Conservation (phyloP, 2,888 invertebrate species). For the Nemoura dubitans region DNA sequence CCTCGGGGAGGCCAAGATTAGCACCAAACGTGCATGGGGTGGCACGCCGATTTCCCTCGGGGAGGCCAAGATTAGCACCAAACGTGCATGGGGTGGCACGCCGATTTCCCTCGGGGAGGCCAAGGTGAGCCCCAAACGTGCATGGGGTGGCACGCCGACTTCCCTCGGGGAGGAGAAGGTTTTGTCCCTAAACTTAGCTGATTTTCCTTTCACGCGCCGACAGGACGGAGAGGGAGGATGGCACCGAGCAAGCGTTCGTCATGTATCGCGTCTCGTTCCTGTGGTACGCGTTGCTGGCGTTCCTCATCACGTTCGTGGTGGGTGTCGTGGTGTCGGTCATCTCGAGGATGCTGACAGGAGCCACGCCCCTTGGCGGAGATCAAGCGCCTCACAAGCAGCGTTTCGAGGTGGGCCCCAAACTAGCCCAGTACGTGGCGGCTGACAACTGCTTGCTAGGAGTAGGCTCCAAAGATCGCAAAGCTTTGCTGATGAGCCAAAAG, state of each 20-base stretch:
- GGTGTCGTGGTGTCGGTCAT: constrained; percentile 54
- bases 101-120: no score
- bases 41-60: no score
- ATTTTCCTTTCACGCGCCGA: no score
- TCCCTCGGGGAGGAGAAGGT: no score
- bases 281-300: constrained; percentile 57
- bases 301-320: constrained; percentile 54
- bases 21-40: no score
- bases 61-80: no score
- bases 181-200: no score
- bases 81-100: no score
- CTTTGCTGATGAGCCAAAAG: constrained; percentile 33
- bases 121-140: no score
- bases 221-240: no score
- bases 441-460: constrained; percentile 35
- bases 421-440: neutral
- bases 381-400: neutral
- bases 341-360: constrained; percentile 16
- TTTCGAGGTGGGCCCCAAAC: neutral
- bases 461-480: constrained; percentile 36
- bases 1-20: no score
- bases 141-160: no score
- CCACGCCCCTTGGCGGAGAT: neutral
- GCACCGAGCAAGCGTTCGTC: constrained; percentile 51
- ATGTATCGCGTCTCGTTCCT: constrained; percentile 57